Evolutionary conservation across 2,797 vertebrate genomes (phyloP).

Genomic region (Chaetophractus vellerosus): DNA sequence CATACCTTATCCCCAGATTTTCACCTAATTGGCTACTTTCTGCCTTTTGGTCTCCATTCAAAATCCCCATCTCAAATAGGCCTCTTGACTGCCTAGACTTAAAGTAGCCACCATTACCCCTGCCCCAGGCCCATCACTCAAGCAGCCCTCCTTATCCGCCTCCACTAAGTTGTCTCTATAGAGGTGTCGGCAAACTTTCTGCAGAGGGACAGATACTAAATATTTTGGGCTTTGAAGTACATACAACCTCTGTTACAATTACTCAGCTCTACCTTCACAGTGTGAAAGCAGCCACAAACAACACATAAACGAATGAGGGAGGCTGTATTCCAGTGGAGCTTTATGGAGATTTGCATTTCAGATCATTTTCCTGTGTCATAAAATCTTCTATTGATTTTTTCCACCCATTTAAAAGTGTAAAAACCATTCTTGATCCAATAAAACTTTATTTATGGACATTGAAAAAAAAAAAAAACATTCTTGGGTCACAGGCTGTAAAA

Average conservation of each 20-base stretch:
- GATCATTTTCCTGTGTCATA: neutral
- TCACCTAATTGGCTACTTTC: neutral
- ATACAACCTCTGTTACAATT: neutral
- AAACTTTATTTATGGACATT: too few relatives aligned
- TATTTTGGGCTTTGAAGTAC: neutral
- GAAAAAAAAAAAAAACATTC: neutral
- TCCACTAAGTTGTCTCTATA: neutral
- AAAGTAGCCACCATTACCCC: rapidly evolving
- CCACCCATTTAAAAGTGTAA: neutral
- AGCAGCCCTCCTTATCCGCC: neutral
- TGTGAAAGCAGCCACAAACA: neutral
- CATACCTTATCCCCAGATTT: neutral
- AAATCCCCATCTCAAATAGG: neutral
- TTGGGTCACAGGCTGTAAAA: neutral
- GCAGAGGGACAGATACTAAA: neutral
- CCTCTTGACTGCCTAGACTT: neutral
- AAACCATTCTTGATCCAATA: neutral
- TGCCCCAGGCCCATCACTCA: neutral
- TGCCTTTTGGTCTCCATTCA: neutral
- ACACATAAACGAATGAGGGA: rapidly evolving
- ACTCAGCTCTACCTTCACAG: neutral
- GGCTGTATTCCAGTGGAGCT: neutral
- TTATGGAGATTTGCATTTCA: neutral
- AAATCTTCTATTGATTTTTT: neutral
- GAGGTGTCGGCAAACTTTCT: neutral